Conservation (phyloP, 2,797 vertebrate genomes). For the Sebastes oblongus region DNA sequence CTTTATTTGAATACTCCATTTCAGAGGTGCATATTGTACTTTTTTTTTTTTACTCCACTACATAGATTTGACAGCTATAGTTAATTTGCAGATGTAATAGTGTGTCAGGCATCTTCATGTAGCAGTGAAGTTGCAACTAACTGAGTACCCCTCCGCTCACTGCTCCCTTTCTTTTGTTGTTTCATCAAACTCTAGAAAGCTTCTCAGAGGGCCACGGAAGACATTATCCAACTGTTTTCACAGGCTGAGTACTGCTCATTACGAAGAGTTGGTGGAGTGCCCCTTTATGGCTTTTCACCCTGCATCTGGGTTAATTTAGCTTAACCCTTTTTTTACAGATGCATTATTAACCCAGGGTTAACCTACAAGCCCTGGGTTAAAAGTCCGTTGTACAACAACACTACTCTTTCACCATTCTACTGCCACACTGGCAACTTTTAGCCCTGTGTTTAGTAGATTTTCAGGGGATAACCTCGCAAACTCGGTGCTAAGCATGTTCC, state of each 20-base stretch:
- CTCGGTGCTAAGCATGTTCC: rapidly evolving
- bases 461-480: not conserved
- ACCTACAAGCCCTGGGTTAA: not conserved
- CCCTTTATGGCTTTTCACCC: not conserved
- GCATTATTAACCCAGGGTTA: not conserved
- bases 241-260: not conserved
- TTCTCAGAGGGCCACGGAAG: not conserved
- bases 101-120: too few relatives aligned
- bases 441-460: not conserved
- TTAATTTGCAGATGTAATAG: not conserved
- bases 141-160: too few relatives aligned
- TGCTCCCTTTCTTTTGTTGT: too few relatives aligned
- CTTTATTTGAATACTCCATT: not conserved
- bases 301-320: too few relatives aligned
- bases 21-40: not conserved
- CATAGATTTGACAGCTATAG: not conserved
- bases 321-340: not conserved
- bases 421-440: not conserved
- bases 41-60: not conserved
- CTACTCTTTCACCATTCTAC: not conserved
- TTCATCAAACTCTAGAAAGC: not conserved
- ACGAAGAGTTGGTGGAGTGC: not conserved
- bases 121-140: too few relatives aligned
- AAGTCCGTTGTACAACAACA: not conserved
- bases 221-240: not conserved